Conservation (phyloP, 2,797 vertebrate genomes). For the Neomorphus geoffroyi region DNA sequence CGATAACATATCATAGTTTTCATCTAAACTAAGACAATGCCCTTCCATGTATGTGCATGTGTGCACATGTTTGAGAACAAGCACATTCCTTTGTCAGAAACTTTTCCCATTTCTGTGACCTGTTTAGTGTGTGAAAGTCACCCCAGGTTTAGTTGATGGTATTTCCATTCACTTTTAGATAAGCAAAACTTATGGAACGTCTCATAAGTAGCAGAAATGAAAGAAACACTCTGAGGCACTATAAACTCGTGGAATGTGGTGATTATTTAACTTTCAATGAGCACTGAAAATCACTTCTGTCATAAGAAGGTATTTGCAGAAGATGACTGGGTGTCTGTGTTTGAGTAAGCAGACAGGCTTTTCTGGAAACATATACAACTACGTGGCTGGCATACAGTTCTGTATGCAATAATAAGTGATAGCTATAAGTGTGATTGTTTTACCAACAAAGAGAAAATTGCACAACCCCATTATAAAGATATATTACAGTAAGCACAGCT, state of each 20-base stretch:
- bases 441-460: neutral
- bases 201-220: neutral
- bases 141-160: neutral
- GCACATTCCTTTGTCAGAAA: neutral
- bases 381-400: fast-evolving
- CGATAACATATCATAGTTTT: no score
- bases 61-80: no score
- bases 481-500: neutral
- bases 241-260: neutral
- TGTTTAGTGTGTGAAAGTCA: neutral
- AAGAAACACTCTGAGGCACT: neutral
- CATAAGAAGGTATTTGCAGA: neutral
- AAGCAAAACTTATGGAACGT: neutral
- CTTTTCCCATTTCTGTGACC: neutral
- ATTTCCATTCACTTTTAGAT: neutral
- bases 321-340: neutral
- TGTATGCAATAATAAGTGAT: neutral
- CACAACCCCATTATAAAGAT: neutral
- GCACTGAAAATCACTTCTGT: neutral
- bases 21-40: no score
- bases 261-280: neutral
- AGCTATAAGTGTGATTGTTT: neutral
- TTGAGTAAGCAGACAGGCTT: neutral
- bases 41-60: no score
- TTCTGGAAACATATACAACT: neutral